Percentiles rank a stretch among this genome's conserved stretches.
These are phyloP conservation scores for Arctia plantaginis DNA, from an alignment of 2,888 invertebrate genomes.

Conservation along the genomic window DNA sequence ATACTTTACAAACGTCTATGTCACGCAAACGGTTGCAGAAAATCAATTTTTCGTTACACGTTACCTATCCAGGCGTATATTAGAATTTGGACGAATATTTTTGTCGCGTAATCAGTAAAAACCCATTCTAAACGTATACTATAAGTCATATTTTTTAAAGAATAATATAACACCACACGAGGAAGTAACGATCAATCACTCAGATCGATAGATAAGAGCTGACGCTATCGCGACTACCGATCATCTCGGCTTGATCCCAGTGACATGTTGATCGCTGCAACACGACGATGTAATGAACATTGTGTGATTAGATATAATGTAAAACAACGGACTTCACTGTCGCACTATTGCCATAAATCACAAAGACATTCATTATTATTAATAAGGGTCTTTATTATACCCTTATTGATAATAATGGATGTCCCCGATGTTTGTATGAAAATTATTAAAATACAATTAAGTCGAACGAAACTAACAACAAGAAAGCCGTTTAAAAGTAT, in stretches of 20 bases:
- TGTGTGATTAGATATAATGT: neutral
- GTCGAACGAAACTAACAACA: too few relatives aligned
- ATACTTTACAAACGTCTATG: too few relatives aligned
- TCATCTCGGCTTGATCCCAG: neutral
- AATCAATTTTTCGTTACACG: neutral
- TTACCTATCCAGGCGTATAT: neutral
- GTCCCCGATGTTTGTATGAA: neutral
- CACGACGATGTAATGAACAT: neutral
- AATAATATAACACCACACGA: neutral
- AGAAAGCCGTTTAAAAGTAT: too few relatives aligned
- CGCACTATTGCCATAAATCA: neutral
- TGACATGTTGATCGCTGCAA: constrained; percentile 1
- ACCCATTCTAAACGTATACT: neutral
- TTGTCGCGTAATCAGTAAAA: neutral
- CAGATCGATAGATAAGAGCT: neutral
- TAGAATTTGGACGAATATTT: neutral
- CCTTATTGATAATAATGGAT: neutral
- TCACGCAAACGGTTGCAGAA: neutral
- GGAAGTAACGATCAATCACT: neutral
- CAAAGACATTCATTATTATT: too few relatives aligned
- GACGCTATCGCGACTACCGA: neutral
- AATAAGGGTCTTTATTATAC: too few relatives aligned
- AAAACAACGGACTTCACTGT: neutral
- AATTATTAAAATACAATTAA: neutral
- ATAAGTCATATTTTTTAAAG: neutral